Evolutionary conservation across 2,888 invertebrate genomes (phyloP).

Genomic region (Prosapia bicincta): DNA sequence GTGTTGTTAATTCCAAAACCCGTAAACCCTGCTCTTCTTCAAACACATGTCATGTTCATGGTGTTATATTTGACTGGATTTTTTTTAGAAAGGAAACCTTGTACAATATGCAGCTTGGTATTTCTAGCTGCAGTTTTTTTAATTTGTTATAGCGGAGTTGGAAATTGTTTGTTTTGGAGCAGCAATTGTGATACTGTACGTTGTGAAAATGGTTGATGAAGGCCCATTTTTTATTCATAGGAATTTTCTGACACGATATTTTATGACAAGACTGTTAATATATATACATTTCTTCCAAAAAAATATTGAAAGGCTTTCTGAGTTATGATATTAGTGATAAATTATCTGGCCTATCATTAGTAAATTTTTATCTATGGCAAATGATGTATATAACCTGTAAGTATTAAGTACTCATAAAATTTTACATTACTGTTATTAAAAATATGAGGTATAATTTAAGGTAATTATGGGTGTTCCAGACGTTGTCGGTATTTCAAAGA

Average conservation of each 20-base stretch:
- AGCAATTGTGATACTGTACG: slow-evolving; percentile 63
- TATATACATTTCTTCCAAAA: no score
- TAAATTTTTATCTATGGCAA: not conserved
- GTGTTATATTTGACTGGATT: slow-evolving; percentile 94
- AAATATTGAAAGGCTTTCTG: no score
- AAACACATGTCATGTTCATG: slow-evolving; percentile 98
- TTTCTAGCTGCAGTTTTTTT: slow-evolving; percentile 91
- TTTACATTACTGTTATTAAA: no score
- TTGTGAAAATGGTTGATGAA: slow-evolving; percentile 48
- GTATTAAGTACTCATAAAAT: no score
- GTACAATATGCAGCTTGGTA: slow-evolving; percentile 94
- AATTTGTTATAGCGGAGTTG: slow-evolving; percentile 94
- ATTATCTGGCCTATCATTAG: no score
- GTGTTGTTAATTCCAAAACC: slow-evolving; percentile 97
- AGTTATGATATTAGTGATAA: no score
- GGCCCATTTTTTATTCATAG: not conserved
- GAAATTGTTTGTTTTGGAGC: slow-evolving; percentile 92
- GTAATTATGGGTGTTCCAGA: no score
- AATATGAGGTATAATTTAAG: no score
- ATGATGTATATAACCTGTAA: not conserved
- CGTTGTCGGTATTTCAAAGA: no score
- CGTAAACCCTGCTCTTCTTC: slow-evolving; percentile 90
- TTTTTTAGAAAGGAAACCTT: slow-evolving; percentile 94
- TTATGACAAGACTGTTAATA: not conserved
- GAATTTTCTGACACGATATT: not conserved